Base-by-base conservation (phyloP, 92 coral and sea anemone genomes). In the Paragorgia papillata region DNA sequence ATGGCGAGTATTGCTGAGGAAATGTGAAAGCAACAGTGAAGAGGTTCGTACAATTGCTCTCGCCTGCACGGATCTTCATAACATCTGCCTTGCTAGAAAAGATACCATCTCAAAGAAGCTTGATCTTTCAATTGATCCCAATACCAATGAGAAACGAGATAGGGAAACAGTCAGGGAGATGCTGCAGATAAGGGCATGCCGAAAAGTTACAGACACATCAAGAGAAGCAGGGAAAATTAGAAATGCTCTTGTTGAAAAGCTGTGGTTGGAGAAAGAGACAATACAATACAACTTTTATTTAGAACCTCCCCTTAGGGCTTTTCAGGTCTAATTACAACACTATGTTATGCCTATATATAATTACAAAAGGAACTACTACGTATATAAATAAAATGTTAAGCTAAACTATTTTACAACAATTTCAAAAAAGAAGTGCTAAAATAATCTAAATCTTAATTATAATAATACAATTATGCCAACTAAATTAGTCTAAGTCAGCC, bases 201-300 rank as follows among this genome's bases (percentile, higher is more conserved):
- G 27, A 73, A 57, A 68, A 64, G 50, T 82, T 1, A 75, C 54
- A 76, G 87, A 86, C 70, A 66, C 75, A 26, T 35, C 66, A 37
- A 62, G 40, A 19, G 57, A 79, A 69, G 87, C 90, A n/a, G 66
- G 53, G 61, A 26, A 58, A 61, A 69, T 79, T 37, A 50, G 83
- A 37, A 74, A 69, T 59, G 41, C 63, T 39, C 88, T 83, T 46
- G 85, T 78, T 40, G 88, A 87, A 19, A 87, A 63, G 79, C 68
- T 84, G 39, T 83, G 85, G 85, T 65, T 66, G 48, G 91, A 87
- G 61, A 87, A 67, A 70, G 88, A 79, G 73, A 79, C 84, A 53
- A 81, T 67, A 54, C 75, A 73, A 32, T 81, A 79, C 29, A 48
- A 32, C 43, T 79, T n/a, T n/a, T n/a, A n/a, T n/a, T n/a, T n/a